Conservation (phyloP, 2,113 vertebrate species). For the Tychaedon coryphoeus region DNA sequence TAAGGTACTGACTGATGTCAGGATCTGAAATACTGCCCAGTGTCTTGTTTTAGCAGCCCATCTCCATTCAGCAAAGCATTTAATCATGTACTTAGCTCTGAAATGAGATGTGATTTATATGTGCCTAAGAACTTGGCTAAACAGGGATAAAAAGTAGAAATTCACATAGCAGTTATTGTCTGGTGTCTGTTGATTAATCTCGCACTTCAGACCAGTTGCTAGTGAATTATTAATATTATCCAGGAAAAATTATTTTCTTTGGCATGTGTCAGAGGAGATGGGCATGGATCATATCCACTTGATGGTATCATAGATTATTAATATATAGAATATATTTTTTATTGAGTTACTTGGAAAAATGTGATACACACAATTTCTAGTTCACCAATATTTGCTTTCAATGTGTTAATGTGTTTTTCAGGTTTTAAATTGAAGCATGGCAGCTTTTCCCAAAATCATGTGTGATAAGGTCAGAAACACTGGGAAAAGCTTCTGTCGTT, state of each 20-base stretch:
- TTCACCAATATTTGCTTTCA: background rate
- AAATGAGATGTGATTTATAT: background rate
- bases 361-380: background rate
- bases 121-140: background rate
- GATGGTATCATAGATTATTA: background rate
- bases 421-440: background rate
- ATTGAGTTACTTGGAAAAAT: background rate
- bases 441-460: background rate
- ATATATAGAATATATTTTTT: background rate
- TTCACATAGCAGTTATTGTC: background rate
- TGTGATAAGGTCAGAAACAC: background rate
- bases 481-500: background rate
- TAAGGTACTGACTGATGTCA: background rate
- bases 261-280: background rate
- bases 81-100: background rate
- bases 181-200: background rate
- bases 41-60: background rate
- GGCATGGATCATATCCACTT: background rate
- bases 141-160: background rate
- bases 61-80: background rate
- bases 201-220: background rate
- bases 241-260: background rate
- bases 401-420: background rate
- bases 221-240: background rate
- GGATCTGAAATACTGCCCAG: background rate